Evolutionary conservation across 2,888 invertebrate genomes (phyloP), one percentile per base, ranked within the genome.

Genomic region (Sepioteuthis lessoniana): DNA sequence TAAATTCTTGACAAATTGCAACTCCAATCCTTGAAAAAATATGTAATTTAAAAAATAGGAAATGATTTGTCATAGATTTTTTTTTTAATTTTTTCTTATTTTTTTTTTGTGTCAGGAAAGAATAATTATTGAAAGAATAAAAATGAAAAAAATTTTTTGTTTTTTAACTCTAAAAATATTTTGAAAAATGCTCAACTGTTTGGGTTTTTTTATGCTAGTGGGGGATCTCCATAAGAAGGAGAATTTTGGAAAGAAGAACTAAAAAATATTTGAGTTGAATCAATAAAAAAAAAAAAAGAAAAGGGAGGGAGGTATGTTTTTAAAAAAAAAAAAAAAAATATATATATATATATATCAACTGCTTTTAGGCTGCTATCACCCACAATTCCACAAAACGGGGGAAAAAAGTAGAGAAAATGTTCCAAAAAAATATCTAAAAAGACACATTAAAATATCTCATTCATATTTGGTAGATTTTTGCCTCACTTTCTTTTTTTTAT

Each of bases 181-280:
- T 76, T 76, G 31, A 76, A 76, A 76, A 76, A 76, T 76, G 76
- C 76, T 76, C 76, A 76, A 76, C 76, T 76, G 76, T 76, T 76
- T n/a, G n/a, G 5, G n/a, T 10, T 1, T n/a, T n/a, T 10, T 76
- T 76, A 5, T 76, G 76, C 5, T 10, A 31, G 76, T 7, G 7
- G n/a, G 31, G 1, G 2, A n/a, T n/a, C 10, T 76, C n/a, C 13
- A 28, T 60, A 60, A 8, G n/a, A 76, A 76, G 25, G 55, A 76
- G 31, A 76, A 76, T n/a, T 76, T 76, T 31, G 13, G n/a, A 76
- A n/a, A 76, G 55, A 55, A 55, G 2, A 21, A 55, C 1, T 16
- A 8, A 21, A 21, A 21, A 21, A 21, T 55, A 55, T 55, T 55
- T 7, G 7, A 42, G 42, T 42, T 42, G 42, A 42, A 55, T 25